A percentile compares a stretch with the other conserved stretches of the same genome.
Evolutionary conservation across 1,140 invertebrate genomes (phyloP).

Genomic region (Hypothenemus hampei): DNA sequence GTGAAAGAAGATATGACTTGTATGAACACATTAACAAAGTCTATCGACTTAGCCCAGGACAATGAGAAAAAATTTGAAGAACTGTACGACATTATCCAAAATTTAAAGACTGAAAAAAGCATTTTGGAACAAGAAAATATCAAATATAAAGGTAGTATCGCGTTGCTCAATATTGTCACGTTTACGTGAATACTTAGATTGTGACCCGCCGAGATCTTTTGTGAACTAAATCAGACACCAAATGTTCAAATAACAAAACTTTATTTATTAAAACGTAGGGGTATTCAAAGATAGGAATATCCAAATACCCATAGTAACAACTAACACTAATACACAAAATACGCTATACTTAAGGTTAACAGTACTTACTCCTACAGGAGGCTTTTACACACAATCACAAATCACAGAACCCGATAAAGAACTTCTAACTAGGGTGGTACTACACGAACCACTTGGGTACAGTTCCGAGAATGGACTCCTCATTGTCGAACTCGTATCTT

Average conservation of each 20-base stretch:
- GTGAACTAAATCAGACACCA: neutral
- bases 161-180: neutral
- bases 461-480: neutral
- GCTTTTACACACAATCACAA: too few species aligned
- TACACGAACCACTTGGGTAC: neutral
- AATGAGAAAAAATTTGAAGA: slow-evolving; percentile 7
- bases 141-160: slow-evolving; percentile 18
- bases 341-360: neutral
- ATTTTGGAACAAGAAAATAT: slow-evolving; percentile 15
- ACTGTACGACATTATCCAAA: slow-evolving; percentile 1
- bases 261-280: neutral
- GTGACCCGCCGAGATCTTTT: too few species aligned
- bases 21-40: slow-evolving; percentile 8
- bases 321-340: neutral
- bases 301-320: too few species aligned
- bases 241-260: neutral
- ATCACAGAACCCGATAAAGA: too few species aligned
- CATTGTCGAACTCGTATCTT: too few species aligned
- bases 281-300: neutral
- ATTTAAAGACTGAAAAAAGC: slow-evolving; percentile 13
- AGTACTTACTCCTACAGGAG: too few species aligned
- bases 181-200: too few species aligned
- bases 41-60: slow-evolving; percentile 4
- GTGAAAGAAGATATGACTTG: slow-evolving; percentile 1
- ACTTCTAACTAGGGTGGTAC: neutral